phyloP scores from a whole-genome alignment of 2,113 vertebrate species.

The Catharus bicknelli region DNA sequence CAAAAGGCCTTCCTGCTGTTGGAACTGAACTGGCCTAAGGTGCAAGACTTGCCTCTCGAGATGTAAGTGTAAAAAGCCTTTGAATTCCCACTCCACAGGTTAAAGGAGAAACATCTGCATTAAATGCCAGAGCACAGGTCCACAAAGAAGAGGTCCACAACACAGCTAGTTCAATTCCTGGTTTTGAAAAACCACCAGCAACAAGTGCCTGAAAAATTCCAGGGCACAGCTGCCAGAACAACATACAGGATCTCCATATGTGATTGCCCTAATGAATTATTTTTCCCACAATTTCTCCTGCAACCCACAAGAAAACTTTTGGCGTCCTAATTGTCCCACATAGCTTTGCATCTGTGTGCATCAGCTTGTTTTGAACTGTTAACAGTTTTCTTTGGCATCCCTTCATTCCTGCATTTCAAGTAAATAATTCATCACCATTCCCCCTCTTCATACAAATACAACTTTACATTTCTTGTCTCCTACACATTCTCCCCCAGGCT shows the following conservation, averaged over 20 bases:
- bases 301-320: neutral
- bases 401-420: neutral
- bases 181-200: neutral
- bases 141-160: neutral
- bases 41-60: neutral
- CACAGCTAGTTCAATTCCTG: neutral
- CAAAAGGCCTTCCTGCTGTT: neutral
- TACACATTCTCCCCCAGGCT: neutral
- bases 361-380: neutral
- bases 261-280: neutral
- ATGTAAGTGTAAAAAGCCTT: accelerated
- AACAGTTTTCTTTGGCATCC: neutral
- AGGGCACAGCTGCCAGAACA: neutral
- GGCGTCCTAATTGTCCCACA: accelerated
- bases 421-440: neutral
- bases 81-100: neutral
- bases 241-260: neutral
- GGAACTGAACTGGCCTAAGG: accelerated
- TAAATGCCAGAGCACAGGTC: neutral
- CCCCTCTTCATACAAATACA: accelerated
- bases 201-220: neutral
- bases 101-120: accelerated
- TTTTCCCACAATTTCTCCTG: neutral
- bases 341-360: neutral
- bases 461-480: neutral